phyloP scores from a whole-genome alignment of 2,888 invertebrate genomes.

The Allophyes oxyacanthae region DNA sequence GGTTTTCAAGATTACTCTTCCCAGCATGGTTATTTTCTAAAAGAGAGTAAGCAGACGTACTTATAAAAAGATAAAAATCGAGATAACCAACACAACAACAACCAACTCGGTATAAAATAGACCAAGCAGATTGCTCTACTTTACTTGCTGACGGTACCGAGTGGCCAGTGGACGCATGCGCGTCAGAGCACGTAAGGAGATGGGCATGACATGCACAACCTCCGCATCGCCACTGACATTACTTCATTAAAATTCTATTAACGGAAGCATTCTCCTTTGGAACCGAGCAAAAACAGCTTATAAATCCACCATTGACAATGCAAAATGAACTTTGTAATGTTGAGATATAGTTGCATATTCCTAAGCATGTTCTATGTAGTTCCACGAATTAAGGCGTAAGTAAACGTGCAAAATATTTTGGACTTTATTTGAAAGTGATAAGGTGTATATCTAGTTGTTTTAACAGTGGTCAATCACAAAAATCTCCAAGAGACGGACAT shows the following conservation, averaged over 20 bases:
- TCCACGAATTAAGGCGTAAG: not conserved
- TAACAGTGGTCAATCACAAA: conserved; percentile 63
- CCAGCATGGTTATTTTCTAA: too few relatives aligned
- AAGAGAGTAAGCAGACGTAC: too few relatives aligned
- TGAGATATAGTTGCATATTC: too few relatives aligned
- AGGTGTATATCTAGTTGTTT: conserved; percentile 54
- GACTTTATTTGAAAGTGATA: conserved; percentile 31
- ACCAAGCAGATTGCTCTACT: conserved; percentile 54
- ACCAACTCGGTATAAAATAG: too few relatives aligned
- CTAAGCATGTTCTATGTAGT: not conserved
- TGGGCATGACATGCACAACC: conserved; percentile 87
- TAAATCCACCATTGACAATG: conserved; percentile 27
- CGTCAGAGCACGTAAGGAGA: conserved; percentile 83
- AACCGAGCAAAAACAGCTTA: conserved; percentile 46
- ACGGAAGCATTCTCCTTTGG: conserved; percentile 85
- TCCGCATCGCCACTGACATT: conserved; percentile 79
- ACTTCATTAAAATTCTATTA: conserved; percentile 90
- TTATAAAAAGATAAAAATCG: not conserved
- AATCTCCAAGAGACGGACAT: conserved; percentile 70
- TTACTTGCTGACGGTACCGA: conserved; percentile 66
- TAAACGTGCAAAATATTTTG: conserved; percentile 30
- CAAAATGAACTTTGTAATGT: conserved; percentile 46
- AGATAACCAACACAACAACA: too few relatives aligned
- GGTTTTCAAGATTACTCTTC: too few relatives aligned
- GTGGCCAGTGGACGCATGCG: conserved; percentile 68